phyloP scores from a whole-genome alignment of 1,140 invertebrate species.

The Euura saliciscinereae region DNA sequence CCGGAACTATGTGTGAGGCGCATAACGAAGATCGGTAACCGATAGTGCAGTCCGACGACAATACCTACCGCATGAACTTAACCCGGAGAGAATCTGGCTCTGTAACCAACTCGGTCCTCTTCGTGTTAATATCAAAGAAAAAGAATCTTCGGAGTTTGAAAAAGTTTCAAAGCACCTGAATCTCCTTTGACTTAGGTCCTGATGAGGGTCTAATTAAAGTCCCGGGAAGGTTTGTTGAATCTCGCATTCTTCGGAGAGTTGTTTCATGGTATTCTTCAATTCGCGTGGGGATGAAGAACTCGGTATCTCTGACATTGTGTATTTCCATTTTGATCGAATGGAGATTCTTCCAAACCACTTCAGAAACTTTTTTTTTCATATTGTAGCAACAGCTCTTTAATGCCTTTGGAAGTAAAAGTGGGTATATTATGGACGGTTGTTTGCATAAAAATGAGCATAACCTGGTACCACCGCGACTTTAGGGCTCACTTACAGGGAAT shows the following conservation, averaged over 20 bases:
- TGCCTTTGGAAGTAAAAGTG: neutral
- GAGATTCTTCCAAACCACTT: neutral
- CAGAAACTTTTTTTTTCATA: neutral
- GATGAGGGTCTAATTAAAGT: too few relatives aligned
- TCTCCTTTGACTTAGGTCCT: too few relatives aligned
- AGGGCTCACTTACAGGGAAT: neutral
- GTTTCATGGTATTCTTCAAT: too few relatives aligned
- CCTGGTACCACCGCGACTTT: neutral
- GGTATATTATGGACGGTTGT: neutral
- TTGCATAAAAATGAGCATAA: constrained; percentile 5
- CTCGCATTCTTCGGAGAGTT: too few relatives aligned
- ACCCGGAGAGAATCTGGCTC: too few relatives aligned
- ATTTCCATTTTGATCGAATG: neutral
- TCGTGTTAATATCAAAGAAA: too few relatives aligned
- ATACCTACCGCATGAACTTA: too few relatives aligned
- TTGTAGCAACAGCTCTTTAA: neutral
- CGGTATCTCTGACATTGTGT: neutral
- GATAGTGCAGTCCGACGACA: neutral
- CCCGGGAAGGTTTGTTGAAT: too few relatives aligned
- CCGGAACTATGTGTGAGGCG: neutral
- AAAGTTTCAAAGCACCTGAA: too few relatives aligned
- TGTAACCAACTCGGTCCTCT: too few relatives aligned
- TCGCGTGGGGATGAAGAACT: neutral
- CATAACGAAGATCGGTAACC: neutral
- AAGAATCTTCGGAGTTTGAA: too few relatives aligned